phyloP scores from a whole-genome alignment of 2,113 vertebrate genomes.

The Bos taurus region DNA sequence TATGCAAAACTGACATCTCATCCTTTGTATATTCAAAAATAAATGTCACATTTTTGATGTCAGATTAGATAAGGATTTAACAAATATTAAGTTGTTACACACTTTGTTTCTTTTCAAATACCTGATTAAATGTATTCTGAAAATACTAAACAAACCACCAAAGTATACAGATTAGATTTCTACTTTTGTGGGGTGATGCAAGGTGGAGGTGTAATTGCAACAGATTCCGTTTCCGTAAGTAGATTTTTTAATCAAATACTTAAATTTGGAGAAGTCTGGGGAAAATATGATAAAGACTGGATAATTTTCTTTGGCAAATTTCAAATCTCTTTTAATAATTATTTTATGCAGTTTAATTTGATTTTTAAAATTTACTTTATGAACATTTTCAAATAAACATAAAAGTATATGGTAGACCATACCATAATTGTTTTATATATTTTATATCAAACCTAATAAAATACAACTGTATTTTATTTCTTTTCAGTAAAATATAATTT shows the following conservation, averaged over 20 bases:
- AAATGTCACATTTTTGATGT: background rate
- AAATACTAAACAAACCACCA: background rate
- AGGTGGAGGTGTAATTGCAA: accelerated
- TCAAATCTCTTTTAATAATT: background rate
- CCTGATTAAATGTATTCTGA: background rate
- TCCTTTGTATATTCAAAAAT: slow-evolving; percentile 16
- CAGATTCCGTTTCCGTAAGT: background rate
- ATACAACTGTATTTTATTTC: background rate
- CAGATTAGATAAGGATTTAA: background rate
- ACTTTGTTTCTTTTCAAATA: background rate
- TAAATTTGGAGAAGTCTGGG: background rate
- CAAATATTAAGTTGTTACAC: background rate
- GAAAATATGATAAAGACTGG: background rate
- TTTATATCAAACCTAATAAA: background rate
- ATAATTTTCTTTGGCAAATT: background rate
- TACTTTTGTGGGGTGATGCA: background rate
- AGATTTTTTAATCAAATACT: background rate
- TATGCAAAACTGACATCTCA: slow-evolving; percentile 43
- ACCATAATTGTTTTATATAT: background rate
- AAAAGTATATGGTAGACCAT: background rate
- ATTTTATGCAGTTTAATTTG: background rate
- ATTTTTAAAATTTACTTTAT: background rate
- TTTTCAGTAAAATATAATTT: background rate
- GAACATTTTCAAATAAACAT: background rate
- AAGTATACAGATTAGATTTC: background rate